Conservation (phyloP, 2,888 invertebrate genomes). For the Eupeodes latifasciatus region DNA sequence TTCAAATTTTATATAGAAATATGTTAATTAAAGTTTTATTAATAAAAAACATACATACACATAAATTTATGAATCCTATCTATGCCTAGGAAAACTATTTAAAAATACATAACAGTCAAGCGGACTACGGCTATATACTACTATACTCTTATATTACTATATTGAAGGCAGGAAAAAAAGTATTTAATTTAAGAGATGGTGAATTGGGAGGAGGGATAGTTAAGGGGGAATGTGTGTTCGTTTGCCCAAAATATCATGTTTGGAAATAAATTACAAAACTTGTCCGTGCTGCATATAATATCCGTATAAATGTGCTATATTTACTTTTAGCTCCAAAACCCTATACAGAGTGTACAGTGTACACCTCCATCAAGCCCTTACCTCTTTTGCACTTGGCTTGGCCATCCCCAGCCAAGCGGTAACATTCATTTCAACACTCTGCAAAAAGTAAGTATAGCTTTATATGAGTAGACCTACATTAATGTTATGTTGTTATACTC, state of each 20-base stretch:
- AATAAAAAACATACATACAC: slow-evolving; percentile 27
- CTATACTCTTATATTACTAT: neutral
- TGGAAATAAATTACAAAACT: slow-evolving; percentile 76
- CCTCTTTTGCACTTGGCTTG: neutral
- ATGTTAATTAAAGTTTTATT: slow-evolving; percentile 73
- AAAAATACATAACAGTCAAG: slow-evolving; percentile 29
- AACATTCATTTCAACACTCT: slow-evolving; percentile 43
- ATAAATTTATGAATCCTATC: slow-evolving; percentile 61
- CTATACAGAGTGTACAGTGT: neutral
- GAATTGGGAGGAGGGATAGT: neutral
- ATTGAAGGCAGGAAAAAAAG: slow-evolving; percentile 2
- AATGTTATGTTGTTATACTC: neutral
- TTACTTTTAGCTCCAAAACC: slow-evolving; percentile 56
- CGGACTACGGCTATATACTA: neutral
- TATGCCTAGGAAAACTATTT: slow-evolving; percentile 27
- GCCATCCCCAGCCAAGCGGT: neutral
- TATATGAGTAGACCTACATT: neutral
- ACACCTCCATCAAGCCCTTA: neutral
- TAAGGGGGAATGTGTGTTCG: slow-evolving; percentile 34
- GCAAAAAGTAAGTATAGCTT: neutral
- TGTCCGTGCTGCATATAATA: slow-evolving; percentile 71
- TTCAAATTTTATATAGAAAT: slow-evolving; percentile 46
- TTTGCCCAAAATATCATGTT: slow-evolving; percentile 72
- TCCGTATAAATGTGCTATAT: slow-evolving; percentile 27
- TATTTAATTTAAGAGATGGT: neutral